phyloP scores from a whole-genome alignment of 2,113 vertebrate species.

The Solea solea region DNA sequence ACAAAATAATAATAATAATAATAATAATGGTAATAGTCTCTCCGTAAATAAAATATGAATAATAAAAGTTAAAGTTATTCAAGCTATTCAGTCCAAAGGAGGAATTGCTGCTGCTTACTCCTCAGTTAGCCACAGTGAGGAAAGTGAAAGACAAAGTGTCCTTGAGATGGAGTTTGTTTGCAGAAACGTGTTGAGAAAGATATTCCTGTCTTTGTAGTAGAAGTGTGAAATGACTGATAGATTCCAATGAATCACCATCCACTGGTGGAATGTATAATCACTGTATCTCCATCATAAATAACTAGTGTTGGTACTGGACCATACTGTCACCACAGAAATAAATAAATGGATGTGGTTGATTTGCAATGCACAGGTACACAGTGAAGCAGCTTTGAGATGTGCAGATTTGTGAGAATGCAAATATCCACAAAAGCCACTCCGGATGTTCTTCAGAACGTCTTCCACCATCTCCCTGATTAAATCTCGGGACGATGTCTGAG shows the following conservation, averaged over 20 bases:
- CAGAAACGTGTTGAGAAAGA: background rate
- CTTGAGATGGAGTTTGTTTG: constrained; percentile 20
- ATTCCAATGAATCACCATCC: background rate
- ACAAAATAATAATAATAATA: too few species aligned
- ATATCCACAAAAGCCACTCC: too few species aligned
- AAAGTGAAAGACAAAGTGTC: constrained; percentile 15
- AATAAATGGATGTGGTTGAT: background rate
- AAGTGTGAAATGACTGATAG: background rate
- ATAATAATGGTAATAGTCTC: too few species aligned
- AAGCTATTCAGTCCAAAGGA: constrained; percentile 1
- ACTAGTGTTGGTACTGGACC: background rate
- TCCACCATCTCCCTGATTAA: too few species aligned
- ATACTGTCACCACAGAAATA: background rate
- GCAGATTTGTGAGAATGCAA: too few species aligned
- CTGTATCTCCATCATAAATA: background rate
- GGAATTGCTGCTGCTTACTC: constrained; percentile 9
- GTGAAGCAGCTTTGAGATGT: too few species aligned
- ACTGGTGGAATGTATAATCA: background rate
- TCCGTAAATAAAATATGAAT: constrained; percentile 1
- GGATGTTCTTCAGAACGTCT: too few species aligned
- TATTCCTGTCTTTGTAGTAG: background rate
- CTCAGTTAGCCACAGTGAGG: constrained; percentile 4
- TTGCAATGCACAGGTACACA: background rate
- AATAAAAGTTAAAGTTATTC: background rate
- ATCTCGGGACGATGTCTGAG: too few species aligned